Evolutionary conservation across 2,113 vertebrate genomes (phyloP), one percentile per base, ranked within the genome.

Genomic region (Myodes glareolus): DNA sequence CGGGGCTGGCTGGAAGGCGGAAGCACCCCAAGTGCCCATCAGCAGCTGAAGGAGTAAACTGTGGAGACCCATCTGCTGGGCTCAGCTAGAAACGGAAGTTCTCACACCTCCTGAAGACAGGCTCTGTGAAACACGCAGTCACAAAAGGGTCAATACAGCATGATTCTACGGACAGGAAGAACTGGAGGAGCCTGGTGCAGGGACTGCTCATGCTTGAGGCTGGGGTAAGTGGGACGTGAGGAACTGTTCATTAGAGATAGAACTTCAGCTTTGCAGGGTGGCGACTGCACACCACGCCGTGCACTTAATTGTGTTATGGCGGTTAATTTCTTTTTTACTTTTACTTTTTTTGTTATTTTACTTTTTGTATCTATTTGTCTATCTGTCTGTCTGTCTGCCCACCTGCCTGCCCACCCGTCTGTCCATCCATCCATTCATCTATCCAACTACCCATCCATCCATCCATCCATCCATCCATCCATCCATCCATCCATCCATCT

Each of bases 221-320:
- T 11, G 5, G 31, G 33, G 67, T 12, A 4, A 17, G 8, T 27
- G 29, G 39, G 9, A 5, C 25, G 0, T 0, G 2, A 29, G 0
- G 21, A 12, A 29, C 27, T 16, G 3, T 25, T 52, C 21, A 1
- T 0, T 0, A 58, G 55, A 25, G 33, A 36, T 8, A 39, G 50
- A 72, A 45, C 58, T 78, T 47, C 36, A 27, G 70, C 47, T 91
- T 91, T 70, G 36, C 70, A 42, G 61, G 67, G 76, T 10, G 19
- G 42, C 75, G 55, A 67, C 13, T 7, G 3, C 25, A 33, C 10
- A 61, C 13, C 6, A 36, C 61, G 55, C 36, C 61, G n/a, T 3
- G 2, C 31, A n/a, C 27, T 76, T 70, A 55, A 65, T 33, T 85
- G 81, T 73, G 27, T 42, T 75, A 65, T 0, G 39, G 12, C 3